Conservation (phyloP, 92 coral and sea anemone genomes). For the Virgularia gustaviana region DNA sequence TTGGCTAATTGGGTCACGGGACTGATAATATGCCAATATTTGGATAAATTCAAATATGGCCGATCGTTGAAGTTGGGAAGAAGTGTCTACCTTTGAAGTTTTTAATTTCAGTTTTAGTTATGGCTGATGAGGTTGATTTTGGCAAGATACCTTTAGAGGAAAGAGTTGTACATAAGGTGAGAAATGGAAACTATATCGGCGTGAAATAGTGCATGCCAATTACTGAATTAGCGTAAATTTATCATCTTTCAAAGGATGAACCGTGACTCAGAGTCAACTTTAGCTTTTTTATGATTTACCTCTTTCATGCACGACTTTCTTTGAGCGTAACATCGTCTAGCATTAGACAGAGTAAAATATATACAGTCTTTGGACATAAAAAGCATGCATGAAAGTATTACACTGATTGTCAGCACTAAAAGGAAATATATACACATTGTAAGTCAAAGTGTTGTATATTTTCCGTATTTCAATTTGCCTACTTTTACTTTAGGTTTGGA, state of each 20-base stretch:
- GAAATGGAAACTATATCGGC: no score
- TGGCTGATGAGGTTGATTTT: constrained; percentile 84
- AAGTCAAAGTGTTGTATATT: background rate
- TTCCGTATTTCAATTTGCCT: background rate
- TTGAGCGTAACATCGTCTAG: no score
- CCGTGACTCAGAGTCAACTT: no score
- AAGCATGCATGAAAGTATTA: no score
- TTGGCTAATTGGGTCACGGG: constrained; percentile 81
- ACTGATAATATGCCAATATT: no score
- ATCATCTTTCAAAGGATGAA: no score
- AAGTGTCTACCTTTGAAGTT: constrained; percentile 16
- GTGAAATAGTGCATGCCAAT: background rate
- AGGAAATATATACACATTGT: no score
- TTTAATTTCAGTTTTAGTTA: constrained; percentile 5
- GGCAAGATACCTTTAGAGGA: constrained; percentile 85
- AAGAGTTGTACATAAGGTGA: constrained; percentile 79
- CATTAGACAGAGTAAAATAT: no score
- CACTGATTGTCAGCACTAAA: no score
- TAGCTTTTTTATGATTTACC: background rate
- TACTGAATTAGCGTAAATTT: constrained; percentile 11
- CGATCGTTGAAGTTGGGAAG: constrained; percentile 44
- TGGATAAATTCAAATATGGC: constrained; percentile 81
- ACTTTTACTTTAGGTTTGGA: constrained; percentile 89
- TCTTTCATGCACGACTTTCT: constrained; percentile 3
- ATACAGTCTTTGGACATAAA: no score